Base-by-base conservation (phyloP, 2,797 vertebrate genomes). In the Clarias pachynema region DNA sequence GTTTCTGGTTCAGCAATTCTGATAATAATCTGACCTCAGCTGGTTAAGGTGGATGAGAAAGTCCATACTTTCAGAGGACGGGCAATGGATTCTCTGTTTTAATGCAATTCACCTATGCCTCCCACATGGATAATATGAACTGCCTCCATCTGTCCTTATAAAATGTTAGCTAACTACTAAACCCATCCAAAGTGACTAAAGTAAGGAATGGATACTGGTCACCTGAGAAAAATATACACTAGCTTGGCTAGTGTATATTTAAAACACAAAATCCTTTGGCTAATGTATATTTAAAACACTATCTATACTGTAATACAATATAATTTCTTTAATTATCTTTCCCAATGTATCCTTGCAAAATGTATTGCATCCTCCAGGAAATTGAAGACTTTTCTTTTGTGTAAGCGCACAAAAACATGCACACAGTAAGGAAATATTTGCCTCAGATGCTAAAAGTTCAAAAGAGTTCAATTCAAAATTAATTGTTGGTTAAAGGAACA, bases 21-120 rank as follows among this genome's bases (percentile, higher is more conserved):
- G 90, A 94, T 95, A 93, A 95, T 95, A 93, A 95, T 95, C 92
- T 94, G 93, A 95, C 93, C 94, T 94, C 93, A 94, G 93, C 91
- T 92, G 91, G 93, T 94, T 93, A 90, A 87, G 89, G 90, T 74
- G 79, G 78, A 60, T 75, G 73, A 77, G 62, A 79, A 72, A 74
- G 72, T 82, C 83, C 79, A 85, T 62, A 18, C 59, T 80, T 77
- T 84, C 87, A 68, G 82, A 79, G 53, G 79, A 44, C 82, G 83
- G 73, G 66, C 85, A 87, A 89, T 87, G 87, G 88, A 89, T 89
- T 89, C 85, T 83, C 37, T 26, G 18, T 84, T 86, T 88, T 89
- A 85, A 83, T 88, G 82, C 77, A 80, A 70, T 82, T 78, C 83
- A 69, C 81, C 56, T 86, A 84, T 88, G 84, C 85, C 81, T 88